These are phyloP conservation scores for Carabus problematicus DNA, from an alignment of 2,888 invertebrate genomes.

Conservation along the genomic window DNA sequence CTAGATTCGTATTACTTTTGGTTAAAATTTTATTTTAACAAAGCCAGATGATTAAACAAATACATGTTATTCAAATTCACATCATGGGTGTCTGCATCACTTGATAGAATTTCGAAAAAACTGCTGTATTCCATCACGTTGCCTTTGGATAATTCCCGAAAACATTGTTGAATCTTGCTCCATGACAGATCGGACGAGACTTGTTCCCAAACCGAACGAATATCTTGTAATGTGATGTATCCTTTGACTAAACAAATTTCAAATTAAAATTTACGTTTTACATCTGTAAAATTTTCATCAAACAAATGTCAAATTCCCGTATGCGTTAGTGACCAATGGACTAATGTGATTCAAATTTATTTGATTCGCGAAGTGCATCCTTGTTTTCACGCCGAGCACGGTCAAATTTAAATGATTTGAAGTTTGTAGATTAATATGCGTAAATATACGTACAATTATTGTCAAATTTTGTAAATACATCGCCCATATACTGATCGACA, in stretches of 20 bases:
- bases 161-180: conserved; percentile 38
- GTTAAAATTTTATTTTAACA: too few species aligned
- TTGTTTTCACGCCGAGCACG: neutral
- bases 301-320: too few species aligned
- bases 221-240: conserved; percentile 34
- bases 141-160: conserved; percentile 31
- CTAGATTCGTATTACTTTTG: too few species aligned
- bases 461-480: conserved; percentile 40
- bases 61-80: neutral
- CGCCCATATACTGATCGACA: conserved; percentile 37
- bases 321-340: too few species aligned
- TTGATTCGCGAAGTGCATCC: too few species aligned
- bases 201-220: conserved; percentile 27
- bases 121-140: conserved; percentile 26
- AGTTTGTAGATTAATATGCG: neutral
- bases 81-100: neutral
- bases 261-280: neutral
- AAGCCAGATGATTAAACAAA: too few species aligned
- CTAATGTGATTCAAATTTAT: too few species aligned
- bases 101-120: conserved; percentile 2
- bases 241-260: conserved; percentile 36
- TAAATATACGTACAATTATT: conserved; percentile 28
- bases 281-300: neutral
- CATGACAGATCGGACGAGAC: conserved; percentile 24
- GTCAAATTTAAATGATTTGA: neutral